These are phyloP conservation scores for Tinamus guttatus DNA, from an alignment of 2,113 vertebrate genomes.

Conservation along the genomic window DNA sequence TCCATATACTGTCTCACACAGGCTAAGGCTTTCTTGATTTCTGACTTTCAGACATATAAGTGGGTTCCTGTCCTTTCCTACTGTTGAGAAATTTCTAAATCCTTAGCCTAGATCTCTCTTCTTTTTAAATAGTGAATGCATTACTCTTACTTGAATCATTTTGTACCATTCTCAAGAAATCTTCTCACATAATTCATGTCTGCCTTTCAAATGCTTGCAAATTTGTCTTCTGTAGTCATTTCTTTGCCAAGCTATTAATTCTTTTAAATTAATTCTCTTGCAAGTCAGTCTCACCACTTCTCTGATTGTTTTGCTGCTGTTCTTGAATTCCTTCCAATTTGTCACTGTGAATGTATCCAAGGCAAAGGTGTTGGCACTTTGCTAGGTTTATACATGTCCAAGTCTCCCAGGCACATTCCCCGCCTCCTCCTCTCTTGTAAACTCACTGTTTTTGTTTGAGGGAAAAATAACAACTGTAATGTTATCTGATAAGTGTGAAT, in stretches of 20 bases:
- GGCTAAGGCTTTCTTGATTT: neutral
- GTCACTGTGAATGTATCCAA: neutral
- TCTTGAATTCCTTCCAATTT: conserved; percentile 7
- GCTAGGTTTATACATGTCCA: neutral
- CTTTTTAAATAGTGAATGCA: conserved; percentile 15
- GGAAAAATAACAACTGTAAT: neutral
- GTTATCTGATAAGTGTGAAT: neutral
- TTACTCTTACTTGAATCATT: conserved; percentile 33
- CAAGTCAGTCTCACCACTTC: neutral
- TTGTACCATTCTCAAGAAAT: neutral
- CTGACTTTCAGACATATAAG: neutral
- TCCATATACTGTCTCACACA: neutral
- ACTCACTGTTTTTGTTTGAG: neutral
- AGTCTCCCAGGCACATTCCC: neutral
- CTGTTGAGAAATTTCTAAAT: conserved; percentile 1
- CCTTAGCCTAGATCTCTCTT: neutral
- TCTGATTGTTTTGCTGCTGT: neutral
- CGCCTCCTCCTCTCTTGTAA: neutral
- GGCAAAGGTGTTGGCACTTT: neutral
- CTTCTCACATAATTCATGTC: conserved; percentile 38
- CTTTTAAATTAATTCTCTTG: conserved; percentile 20
- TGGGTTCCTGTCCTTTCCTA: conserved; percentile 11
- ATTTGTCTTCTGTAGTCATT: conserved; percentile 32
- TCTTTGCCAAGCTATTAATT: conserved; percentile 45
- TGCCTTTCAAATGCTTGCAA: conserved; percentile 59